Evolutionary conservation across 2,888 invertebrate genomes (phyloP).

Genomic region (Abrostola triplasia): DNA sequence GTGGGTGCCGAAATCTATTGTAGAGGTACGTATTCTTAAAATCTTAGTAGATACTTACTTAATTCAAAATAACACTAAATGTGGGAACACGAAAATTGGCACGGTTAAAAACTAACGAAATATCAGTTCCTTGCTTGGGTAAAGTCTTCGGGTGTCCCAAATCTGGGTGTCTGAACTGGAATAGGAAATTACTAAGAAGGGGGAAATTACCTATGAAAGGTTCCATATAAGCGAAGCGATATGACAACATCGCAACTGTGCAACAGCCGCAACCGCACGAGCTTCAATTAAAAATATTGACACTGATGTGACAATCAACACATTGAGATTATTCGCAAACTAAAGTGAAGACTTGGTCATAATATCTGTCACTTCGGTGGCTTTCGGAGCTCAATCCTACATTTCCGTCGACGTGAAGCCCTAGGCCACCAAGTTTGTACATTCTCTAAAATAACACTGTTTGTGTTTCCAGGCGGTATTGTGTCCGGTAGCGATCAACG

Average conservation of each 20-base stretch:
- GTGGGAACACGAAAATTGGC: no score
- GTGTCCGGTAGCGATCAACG: slow-evolving; percentile 86
- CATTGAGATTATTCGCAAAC: neutral
- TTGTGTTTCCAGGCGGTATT: slow-evolving; percentile 86
- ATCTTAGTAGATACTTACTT: neutral
- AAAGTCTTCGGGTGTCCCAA: no score
- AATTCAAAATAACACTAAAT: no score
- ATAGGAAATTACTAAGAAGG: no score
- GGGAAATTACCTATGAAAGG: no score
- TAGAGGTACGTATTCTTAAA: slow-evolving; percentile 85
- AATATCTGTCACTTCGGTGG: neutral
- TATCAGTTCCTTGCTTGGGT: no score
- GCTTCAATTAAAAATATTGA: slow-evolving; percentile 3
- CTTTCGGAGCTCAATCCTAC: no score
- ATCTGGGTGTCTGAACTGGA: no score
- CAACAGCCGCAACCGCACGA: neutral
- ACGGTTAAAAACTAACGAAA: no score
- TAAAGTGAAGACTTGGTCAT: neutral
- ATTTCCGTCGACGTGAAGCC: no score
- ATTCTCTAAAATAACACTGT: slow-evolving; percentile 1
- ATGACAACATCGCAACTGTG: neutral
- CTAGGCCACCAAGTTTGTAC: no score
- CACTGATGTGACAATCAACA: slow-evolving; percentile 1
- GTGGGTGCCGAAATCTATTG: slow-evolving; percentile 92
- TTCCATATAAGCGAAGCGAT: neutral